Evolutionary conservation across 64 coral and sea anemone genomes (phyloP), one percentile per base, ranked within the genome.

Genomic region (Actinia tenebrosa): DNA sequence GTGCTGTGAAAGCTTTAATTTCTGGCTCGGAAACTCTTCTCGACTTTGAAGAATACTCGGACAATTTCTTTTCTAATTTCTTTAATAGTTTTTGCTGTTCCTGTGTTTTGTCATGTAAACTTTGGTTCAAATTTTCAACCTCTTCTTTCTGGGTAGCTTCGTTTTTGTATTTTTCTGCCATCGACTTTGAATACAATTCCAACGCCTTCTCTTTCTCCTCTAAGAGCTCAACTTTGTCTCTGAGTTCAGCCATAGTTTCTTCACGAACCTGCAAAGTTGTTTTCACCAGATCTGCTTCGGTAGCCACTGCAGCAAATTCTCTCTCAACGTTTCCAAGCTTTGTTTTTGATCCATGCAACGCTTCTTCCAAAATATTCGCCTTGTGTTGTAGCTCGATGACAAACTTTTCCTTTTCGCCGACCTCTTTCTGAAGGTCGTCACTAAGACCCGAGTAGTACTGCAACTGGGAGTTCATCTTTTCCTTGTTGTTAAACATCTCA

Each of bases 181-280:
- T 90, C 14, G 91, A 93, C 60, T 96, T 96, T 8, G 94, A 96
- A 61, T 90, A 92, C 13, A 96, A 47, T 58, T 87, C 91, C 20
- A 96, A 23, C 17, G 88, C 71, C 80, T 97, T 97, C 23, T 97
- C 94, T n/a, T 93, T 97, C n/a, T 93, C 91, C 46, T 97, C 88
- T 18, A 90, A 86, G 0, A 93, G 81, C 56, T 97, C 94, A 54
- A 93, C 82, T 71, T 84, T 90, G 18, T 93, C 86, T 44, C 86
- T 60, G 8, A 97, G 83, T 11, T 93, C 91, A 23, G n/a, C 20
- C 5, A 97, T 68, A 7, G 89, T 84, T 22, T 93, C 86, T 59
- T 93, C 88, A 17, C 91, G 91, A 47, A 86, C 78, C 45, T 93
- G 80, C 16, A 97, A 68, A 50, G 83, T 60, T 2, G 71, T 85